A percentile compares a stretch with the other conserved stretches of the same genome.
phyloP scores from a whole-genome alignment of 2,797 vertebrate genomes.

The Xenentodon cancila region DNA sequence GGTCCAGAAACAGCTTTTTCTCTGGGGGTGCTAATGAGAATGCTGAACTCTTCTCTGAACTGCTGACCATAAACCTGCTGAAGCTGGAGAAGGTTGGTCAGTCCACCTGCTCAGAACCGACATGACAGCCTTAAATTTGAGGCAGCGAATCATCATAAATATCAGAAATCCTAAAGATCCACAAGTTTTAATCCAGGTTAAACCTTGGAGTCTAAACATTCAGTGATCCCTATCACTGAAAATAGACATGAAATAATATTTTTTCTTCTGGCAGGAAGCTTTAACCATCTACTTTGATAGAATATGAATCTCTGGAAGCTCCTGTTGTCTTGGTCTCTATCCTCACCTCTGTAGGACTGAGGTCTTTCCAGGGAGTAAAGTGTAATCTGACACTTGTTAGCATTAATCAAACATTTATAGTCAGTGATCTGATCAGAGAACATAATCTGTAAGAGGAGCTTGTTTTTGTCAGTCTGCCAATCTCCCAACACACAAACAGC shows the following conservation, averaged over 20 bases:
- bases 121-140: background rate
- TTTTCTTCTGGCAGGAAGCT: no score
- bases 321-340: background rate
- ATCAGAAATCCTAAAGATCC: no score
- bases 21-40: constrained; percentile 75
- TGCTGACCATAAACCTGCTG: constrained; percentile 87
- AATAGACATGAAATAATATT: no score
- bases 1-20: constrained; percentile 70
- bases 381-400: constrained; percentile 37
- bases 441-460: constrained; percentile 30
- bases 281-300: no score
- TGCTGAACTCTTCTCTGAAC: constrained; percentile 86
- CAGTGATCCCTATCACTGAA: no score
- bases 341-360: background rate
- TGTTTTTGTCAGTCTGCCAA: constrained; percentile 8
- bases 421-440: constrained; percentile 40
- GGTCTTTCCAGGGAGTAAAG: constrained; percentile 2
- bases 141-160: background rate
- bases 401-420: constrained; percentile 71
- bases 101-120: background rate
- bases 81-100: constrained; percentile 91
- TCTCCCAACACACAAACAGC: constrained; percentile 14
- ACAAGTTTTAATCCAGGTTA: no score
- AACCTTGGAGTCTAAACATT: no score
- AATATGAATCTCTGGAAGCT: no score